phyloP scores from a whole-genome alignment of 2,797 vertebrate genomes.

The Muraenolepis orangiensis region DNA sequence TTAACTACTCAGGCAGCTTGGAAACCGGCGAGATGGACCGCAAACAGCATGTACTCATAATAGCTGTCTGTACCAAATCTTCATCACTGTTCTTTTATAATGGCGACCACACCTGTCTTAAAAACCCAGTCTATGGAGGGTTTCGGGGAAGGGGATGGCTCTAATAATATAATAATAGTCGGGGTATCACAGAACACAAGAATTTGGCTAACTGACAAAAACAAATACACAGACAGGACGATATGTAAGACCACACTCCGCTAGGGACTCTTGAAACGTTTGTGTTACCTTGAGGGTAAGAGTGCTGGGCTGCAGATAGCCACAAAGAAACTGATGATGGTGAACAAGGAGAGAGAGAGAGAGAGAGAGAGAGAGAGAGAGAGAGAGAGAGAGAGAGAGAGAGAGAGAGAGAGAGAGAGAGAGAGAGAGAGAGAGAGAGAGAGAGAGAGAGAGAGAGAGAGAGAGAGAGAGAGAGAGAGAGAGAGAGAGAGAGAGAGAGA shows the following conservation, averaged over 20 bases:
- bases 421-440: neutral
- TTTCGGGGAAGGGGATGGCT: neutral
- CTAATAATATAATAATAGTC: neutral
- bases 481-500: slow-evolving; percentile 27
- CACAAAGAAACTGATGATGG: slow-evolving; percentile 91
- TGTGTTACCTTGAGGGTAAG: slow-evolving; percentile 86
- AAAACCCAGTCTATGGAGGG: neutral
- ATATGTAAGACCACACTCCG: slow-evolving; percentile 10
- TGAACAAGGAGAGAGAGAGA: slow-evolving; percentile 27
- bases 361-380: neutral
- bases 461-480: neutral
- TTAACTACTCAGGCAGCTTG: no score
- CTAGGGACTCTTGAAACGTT: slow-evolving; percentile 18
- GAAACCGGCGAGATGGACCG: no score
- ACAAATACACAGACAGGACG: slow-evolving; percentile 13
- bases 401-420: no score
- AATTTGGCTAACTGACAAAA: slow-evolving; percentile 7
- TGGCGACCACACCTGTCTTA: no score
- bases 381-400: slow-evolving; percentile 40
- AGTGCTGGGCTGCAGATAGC: slow-evolving; percentile 85
- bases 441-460: slow-evolving; percentile 7
- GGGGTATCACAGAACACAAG: neutral
- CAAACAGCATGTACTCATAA: no score
- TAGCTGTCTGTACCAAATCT: no score
- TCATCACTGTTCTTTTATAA: no score